Evolutionary conservation across 1,140 invertebrate species (phyloP).

Genomic region (Microplitis demolitor): DNA sequence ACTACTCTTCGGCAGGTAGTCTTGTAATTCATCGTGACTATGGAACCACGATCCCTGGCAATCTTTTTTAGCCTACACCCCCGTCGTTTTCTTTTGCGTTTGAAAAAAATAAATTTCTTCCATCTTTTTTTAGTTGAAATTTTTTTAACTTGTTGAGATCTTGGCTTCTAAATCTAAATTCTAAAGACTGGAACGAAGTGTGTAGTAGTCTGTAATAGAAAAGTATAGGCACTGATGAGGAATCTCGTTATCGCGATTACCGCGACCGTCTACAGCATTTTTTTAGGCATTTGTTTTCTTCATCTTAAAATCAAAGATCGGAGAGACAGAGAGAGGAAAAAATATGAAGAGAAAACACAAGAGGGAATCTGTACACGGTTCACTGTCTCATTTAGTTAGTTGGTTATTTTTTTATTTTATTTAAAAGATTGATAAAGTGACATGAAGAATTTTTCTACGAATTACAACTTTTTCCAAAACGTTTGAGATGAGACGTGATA

Average conservation of each 20-base stretch:
- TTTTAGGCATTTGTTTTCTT: not conserved
- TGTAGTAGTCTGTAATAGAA: not conserved
- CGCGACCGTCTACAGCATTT: not conserved
- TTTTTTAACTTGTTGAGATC: slow-evolving; percentile 3
- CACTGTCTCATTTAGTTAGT: not conserved
- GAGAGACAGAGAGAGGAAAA: no score
- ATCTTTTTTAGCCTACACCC: slow-evolving; percentile 10
- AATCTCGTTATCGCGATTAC: slow-evolving; percentile 19
- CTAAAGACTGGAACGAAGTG: not conserved
- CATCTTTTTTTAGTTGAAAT: not conserved
- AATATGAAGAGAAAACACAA: no score
- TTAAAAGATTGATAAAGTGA: not conserved
- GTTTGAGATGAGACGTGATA: not conserved
- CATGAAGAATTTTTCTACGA: not conserved
- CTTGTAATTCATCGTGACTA: slow-evolving; percentile 32
- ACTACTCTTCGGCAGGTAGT: slow-evolving; percentile 29
- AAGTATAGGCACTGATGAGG: slow-evolving; percentile 1
- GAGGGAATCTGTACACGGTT: no score
- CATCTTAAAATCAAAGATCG: not conserved
- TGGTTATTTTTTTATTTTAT: not conserved
- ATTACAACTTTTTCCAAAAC: not conserved
- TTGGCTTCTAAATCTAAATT: slow-evolving; percentile 14
- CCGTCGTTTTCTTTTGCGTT: slow-evolving; percentile 11
- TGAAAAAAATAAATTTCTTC: not conserved
- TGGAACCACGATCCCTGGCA: not conserved